These are phyloP conservation scores for Volucella inflata DNA, from an alignment of 2,888 invertebrate genomes.

Conservation along the genomic window DNA sequence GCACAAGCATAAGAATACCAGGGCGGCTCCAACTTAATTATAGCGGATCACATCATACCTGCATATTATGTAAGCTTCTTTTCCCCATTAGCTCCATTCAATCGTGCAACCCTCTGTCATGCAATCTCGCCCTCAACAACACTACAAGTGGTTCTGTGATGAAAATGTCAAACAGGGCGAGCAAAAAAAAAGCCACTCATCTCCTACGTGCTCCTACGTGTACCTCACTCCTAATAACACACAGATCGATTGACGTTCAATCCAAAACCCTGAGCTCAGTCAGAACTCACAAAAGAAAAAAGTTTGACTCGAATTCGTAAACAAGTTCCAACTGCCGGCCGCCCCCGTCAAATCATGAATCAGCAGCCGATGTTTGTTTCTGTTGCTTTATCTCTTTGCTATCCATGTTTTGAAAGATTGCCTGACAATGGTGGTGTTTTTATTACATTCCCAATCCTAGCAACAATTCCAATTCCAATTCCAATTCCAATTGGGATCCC, in stretches of 20 bases:
- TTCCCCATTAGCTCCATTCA: constrained; percentile 33
- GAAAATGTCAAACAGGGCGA: too few species aligned
- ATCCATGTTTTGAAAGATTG: too few species aligned
- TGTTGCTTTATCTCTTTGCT: constrained; percentile 27
- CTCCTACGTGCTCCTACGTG: too few species aligned
- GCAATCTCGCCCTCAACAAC: constrained; percentile 14
- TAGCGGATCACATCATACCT: constrained; percentile 15
- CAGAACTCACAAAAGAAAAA: background rate
- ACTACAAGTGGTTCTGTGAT: too few species aligned
- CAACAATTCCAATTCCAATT: too few species aligned
- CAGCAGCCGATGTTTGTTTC: constrained; percentile 31
- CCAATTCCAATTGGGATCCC: too few species aligned
- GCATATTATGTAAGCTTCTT: too few species aligned
- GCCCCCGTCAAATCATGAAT: constrained; percentile 14
- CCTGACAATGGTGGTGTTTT: background rate
- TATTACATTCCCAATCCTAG: too few species aligned
- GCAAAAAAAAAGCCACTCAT: too few species aligned
- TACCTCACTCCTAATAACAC: background rate
- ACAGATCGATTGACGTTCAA: constrained; percentile 51
- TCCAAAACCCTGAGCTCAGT: constrained; percentile 5
- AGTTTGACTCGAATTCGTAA: constrained; percentile 49
- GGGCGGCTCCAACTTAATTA: constrained; percentile 45
- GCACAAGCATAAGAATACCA: constrained; percentile 7
- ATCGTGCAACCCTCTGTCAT: constrained; percentile 37
- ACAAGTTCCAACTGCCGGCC: constrained; percentile 1